Base-by-base conservation (phyloP, 2,797 vertebrate species). In the Falco rusticolus region DNA sequence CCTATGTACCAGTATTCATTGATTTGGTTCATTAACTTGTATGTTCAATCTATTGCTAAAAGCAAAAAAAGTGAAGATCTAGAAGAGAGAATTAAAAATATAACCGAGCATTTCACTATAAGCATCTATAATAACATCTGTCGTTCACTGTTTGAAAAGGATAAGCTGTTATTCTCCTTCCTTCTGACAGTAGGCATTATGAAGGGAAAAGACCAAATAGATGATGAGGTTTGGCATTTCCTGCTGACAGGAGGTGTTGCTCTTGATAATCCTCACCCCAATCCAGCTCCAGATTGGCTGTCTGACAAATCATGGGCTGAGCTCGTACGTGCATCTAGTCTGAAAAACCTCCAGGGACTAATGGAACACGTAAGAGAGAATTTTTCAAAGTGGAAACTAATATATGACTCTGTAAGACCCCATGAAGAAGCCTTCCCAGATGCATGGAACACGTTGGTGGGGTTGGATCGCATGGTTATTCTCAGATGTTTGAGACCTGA, bases 1-100 rank as follows among this genome's bases (percentile, higher is more conserved):
- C 99, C 99, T 1, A 99, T 99, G 99, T 99, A 99, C 95, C 99
- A 99, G 68, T 99, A 99, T 95, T 99, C 99, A 3, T 85, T 99
- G 89, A 98, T 96, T 16, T 99, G 99, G 99, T 99, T 99, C 96
- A 98, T 99, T 91, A 98, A 98, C 94, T 98, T 99, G 56, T 99
- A 99, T 17, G 65, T 99, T 71, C 98, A 97, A 4, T 99, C 99
- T 12, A 98, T 99, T 43, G 97, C 98, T 33, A 97, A 99, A 48
- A 99, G 99, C 78, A 20, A n/a, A 13, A 98, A 98, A 89, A 99
- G 98, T 3, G 98, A 99, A 1, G 91, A 98, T 34, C 95, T 99
- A 37, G 63, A 94, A 5, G 91, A 97, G 19, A 98, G 99, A 33
- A 99, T 99, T 50, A 71, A 96, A 28, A 98, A 98, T 91, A 99